Base-by-base conservation (phyloP, 2,113 vertebrate genomes). In the Peromyscus leucopus region DNA sequence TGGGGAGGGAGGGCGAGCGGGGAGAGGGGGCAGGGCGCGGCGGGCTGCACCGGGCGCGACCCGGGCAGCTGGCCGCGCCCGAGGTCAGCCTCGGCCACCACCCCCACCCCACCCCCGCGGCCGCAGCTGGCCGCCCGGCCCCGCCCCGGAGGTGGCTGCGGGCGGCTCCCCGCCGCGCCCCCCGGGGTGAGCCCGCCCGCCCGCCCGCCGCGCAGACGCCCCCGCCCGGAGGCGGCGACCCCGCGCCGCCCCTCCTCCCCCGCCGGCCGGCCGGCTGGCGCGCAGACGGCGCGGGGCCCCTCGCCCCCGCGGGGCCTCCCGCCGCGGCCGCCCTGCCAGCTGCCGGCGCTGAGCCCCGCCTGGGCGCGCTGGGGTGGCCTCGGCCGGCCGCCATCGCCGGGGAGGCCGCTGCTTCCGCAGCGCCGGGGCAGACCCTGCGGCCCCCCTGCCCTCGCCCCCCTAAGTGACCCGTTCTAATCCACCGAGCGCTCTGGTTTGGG, bases 41-140 rank as follows among this genome's bases (percentile, higher is more conserved):
- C 67, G 51, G 63, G 55, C 80, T 96, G 96, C 96, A 94, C 97
- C 95, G 96, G 26, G 93, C 95, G 94, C 95, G 97, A 98, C 96
- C 97, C 95, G 88, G 75, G 97, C 96, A 74, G 94, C 89, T 83
- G 46, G 95, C 92, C 0, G 93, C 86, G 89, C 83, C 89, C 75
- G 96, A 48, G 93, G 94, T 97, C 96, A 94, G 94, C 61, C 97
- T 3, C 76, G 78, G 93, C 59, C 91, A 69, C 93, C 67, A 21
- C 92, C 90, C 91, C 95, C 85, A 91, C 86, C 33, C 65, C 93
- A 1, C 94, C 75, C 95, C 88, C 22, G 72, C 80, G 83, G 94
- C 86, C 36, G 90, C 97, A 95, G 97, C 96, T 92, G 92, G 84
- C 96, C 63, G 59, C 48, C 46, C 39, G n/a, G 83, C 92, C 95